Percentiles rank a stretch among this genome's conserved stretches.
Evolutionary conservation across 2,113 vertebrate species (phyloP).

Genomic region (Siniperca chuatsi): DNA sequence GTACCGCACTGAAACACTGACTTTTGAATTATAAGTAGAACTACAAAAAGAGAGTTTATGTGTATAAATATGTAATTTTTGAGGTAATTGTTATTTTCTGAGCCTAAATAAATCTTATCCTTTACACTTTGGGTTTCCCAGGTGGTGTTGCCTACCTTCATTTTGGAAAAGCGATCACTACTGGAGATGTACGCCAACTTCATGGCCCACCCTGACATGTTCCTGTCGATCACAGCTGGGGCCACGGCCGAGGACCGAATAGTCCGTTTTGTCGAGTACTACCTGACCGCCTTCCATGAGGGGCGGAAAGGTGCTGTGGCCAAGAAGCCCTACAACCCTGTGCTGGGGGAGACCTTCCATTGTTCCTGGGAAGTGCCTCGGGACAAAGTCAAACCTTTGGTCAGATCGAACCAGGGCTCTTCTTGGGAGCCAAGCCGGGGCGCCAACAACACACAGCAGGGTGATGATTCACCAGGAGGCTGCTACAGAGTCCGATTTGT

Average conservation of each 20-base stretch:
- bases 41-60: neutral
- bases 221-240: slow-evolving; percentile 91
- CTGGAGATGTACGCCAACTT: slow-evolving; percentile 99
- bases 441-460: slow-evolving; percentile 71
- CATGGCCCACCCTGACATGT: slow-evolving; percentile 96
- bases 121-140: slow-evolving; percentile 58
- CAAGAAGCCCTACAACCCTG: slow-evolving; percentile 98
- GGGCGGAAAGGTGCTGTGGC: slow-evolving; percentile 95
- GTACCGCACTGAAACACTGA: slow-evolving; percentile 74
- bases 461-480: slow-evolving; percentile 66
- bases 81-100: neutral
- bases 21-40: neutral
- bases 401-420: slow-evolving; percentile 77
- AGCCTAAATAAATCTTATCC: neutral
- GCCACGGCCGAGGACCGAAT: slow-evolving; percentile 92
- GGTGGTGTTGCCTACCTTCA: slow-evolving; percentile 97
- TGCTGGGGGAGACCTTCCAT: slow-evolving; percentile 95
- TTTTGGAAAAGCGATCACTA: slow-evolving; percentile 95
- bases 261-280: slow-evolving; percentile 95
- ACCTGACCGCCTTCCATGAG: slow-evolving; percentile 96
- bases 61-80: neutral
- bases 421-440: slow-evolving; percentile 61
- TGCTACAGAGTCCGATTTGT: slow-evolving; percentile 92
- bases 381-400: slow-evolving; percentile 86
- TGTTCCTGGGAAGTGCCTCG: slow-evolving; percentile 95